Evolutionary conservation across 64 coral and sea anemone genomes (phyloP), one percentile per base, ranked within the genome.

Genomic region (Hydrozoanthus tunicans): DNA sequence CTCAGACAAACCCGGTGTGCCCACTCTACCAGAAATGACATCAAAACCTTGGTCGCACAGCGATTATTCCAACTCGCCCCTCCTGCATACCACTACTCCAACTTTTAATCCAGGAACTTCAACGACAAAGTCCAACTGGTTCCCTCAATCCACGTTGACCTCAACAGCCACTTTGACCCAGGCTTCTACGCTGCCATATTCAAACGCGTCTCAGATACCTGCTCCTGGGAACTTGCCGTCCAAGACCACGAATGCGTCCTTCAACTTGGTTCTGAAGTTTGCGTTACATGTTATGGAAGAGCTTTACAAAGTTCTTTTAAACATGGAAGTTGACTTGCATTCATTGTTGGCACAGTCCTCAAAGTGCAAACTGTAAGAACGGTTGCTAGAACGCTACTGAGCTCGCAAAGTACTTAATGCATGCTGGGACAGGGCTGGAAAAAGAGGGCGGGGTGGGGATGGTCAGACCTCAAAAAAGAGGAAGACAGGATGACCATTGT

Each of bases 251-350:
- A 83, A n/a, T 8, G 25, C 7, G 32, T 62, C 81, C 6, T 68
- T 68, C 14, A 61, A 66, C 7, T 20, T 5, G 15, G 23, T 66
- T 54, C 62, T 83, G 32, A 55, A n/a, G 61, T 68, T 83, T 15
- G 51, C 26, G 27, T 61, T 68, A 13, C 61, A 55, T 13, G 62
- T 68, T 10, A 83, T 66, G 32, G 51, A 83, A 83, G 62, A 83
- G 14, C 81, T 83, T 10, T 83, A 83, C 63, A 83, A 67, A 83
- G 43, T 83, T 68, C 6, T 83, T 2, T 68, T 83, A 61, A 83
- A 83, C 62, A 83, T 83, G 81, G 81, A 83, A 51, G 81, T 83
- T 23, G 4, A 53, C 7, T 8, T 83, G 14, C 67, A 53, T 51
- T 83, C 81, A 24, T 62, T 83, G 62, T 53, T 83, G 63, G 5